phyloP scores from a whole-genome alignment of 92 coral and sea anemone species.

The Muricea muricata region DNA sequence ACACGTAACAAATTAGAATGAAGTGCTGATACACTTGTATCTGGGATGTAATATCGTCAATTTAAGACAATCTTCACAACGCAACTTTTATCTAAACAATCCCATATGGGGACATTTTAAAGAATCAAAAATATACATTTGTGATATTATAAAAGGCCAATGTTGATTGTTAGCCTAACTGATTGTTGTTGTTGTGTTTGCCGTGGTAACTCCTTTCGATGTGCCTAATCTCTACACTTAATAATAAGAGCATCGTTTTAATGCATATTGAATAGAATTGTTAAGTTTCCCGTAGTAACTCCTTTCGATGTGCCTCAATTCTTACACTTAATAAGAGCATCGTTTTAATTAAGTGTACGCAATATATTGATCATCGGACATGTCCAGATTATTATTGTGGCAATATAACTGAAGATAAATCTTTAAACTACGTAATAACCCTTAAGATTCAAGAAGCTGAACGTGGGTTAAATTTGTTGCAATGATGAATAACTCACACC shows the following conservation, averaged over 20 bases:
- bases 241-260: constrained; percentile 13
- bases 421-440: neutral
- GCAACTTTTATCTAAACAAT: too few relatives aligned
- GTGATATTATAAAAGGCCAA: too few relatives aligned
- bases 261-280: neutral
- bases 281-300: too few relatives aligned
- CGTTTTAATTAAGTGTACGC: constrained; percentile 1
- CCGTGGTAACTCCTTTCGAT: too few relatives aligned
- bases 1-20: too few relatives aligned
- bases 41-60: too few relatives aligned
- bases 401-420: neutral
- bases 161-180: too few relatives aligned
- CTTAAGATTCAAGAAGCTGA: neutral
- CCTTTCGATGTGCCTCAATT: neutral
- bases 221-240: neutral
- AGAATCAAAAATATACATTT: too few relatives aligned
- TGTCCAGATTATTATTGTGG: neutral
- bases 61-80: too few relatives aligned
- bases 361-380: neutral
- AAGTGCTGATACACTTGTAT: too few relatives aligned
- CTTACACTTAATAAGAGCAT: neutral
- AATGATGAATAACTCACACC: neutral
- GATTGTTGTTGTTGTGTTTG: neutral
- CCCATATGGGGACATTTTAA: too few relatives aligned
- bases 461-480: neutral